Percentiles rank a stretch among this genome's conserved stretches.
These are phyloP conservation scores for Gymnothorax reevesii DNA, from an alignment of 2,797 vertebrate species.

Conservation along the genomic window DNA sequence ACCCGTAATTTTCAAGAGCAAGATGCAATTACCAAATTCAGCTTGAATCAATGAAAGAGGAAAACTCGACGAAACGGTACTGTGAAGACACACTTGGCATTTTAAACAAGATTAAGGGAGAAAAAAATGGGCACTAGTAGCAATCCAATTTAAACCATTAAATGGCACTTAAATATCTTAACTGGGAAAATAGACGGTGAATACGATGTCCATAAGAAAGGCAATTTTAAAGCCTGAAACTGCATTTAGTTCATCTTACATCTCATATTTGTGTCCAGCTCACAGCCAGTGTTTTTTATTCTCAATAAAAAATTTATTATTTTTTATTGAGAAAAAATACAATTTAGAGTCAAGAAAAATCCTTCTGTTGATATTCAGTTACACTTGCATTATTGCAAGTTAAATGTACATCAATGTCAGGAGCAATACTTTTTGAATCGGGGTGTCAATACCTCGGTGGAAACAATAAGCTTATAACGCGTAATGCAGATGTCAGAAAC, in stretches of 20 bases:
- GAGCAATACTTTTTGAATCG: neutral
- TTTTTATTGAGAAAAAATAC: no score
- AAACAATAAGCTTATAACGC: neutral
- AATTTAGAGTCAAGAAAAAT: neutral
- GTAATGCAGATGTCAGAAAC: neutral
- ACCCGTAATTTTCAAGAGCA: neutral
- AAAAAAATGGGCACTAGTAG: neutral
- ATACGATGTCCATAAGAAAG: neutral
- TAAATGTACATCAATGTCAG: neutral
- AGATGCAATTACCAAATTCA: neutral
- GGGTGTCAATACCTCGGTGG: neutral
- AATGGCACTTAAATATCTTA: neutral
- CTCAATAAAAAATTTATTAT: neutral
- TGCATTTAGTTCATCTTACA: neutral
- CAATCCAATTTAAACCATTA: constrained; percentile 1
- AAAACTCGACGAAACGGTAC: neutral
- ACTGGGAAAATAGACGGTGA: neutral
- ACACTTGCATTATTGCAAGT: neutral
- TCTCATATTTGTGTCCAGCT: neutral
- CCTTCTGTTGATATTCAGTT: neutral
- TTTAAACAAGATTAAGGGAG: neutral
- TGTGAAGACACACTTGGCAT: neutral
- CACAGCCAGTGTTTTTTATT: neutral
- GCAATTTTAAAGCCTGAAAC: neutral
- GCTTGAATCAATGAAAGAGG: neutral